Evolutionary conservation across 2,888 invertebrate species (phyloP), one percentile per base, ranked within the genome.

Genomic region (Heterodera filipjevi): DNA sequence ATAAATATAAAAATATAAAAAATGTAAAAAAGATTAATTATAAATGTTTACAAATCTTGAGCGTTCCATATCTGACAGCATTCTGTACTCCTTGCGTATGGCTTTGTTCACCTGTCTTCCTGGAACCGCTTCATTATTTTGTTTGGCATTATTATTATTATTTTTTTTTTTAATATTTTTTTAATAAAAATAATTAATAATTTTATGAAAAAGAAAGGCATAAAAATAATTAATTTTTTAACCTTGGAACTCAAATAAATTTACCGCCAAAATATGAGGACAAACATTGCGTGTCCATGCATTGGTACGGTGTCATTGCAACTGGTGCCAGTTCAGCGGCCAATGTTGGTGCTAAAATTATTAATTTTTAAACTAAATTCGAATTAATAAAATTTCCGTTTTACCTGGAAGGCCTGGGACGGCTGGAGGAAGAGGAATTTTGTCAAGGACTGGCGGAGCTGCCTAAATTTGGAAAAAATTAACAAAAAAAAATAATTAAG

Each of bases 261-360:
- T 30, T 22, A 83, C 85, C 86, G 78, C 87, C 83, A 53, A 88
- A 77, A 79, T 86, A 88, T 33, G 83, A 81, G 76, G 87, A 87
- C 35, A 88, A 79, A 79, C 88, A 88, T n/a, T 84, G 82, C 53
- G 87, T 76, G 77, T 86, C 86, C 86, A 88, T 84, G 80, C 88
- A 88, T 75, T 86, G 85, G 71, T 85, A 86, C 71, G 86, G 83
- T 14, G 80, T 83, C 14, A 85, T 81, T 22, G 87, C 84, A 73
- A 87, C 85, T 12, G 86, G 86, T 0, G 87, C 86, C 66, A 87
- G 79, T 74, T 87, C 86, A 3, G 86, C 86, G 0, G 86, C 84
- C 78, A 85, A 78, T 19, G 79, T 71, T 2, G 77, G 81, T 16
- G 77, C 75, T 75, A 44, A 75, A 75, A 16, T 27, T 1, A 27